Percentiles rank a stretch among this genome's conserved stretches.
These are phyloP conservation scores for Dendrophyllia cribrosa DNA, from an alignment of 64 coral and sea anemone genomes.

Conservation along the genomic window DNA sequence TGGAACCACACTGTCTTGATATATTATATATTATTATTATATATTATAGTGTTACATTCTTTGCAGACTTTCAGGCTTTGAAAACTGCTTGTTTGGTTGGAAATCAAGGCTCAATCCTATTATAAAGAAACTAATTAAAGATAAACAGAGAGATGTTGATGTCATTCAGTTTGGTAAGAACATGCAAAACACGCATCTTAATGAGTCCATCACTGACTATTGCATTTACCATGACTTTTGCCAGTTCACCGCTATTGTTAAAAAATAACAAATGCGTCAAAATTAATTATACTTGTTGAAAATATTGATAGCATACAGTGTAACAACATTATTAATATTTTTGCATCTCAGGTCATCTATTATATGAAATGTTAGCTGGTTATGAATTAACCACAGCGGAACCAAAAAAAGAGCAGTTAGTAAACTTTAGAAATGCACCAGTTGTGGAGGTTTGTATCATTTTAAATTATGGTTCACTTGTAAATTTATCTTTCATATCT, in stretches of 20 bases:
- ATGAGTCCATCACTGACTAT: too few relatives aligned
- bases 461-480: background rate
- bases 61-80: constrained; percentile 67
- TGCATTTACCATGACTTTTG: too few relatives aligned
- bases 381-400: constrained; percentile 61
- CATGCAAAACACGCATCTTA: too few relatives aligned
- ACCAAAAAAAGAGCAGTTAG: constrained; percentile 52
- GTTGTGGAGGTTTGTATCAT: constrained; percentile 43
- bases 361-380: constrained; percentile 71
- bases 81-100: constrained; percentile 59
- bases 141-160: constrained; percentile 26
- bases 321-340: too few relatives aligned
- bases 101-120: constrained; percentile 68
- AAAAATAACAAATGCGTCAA: too few relatives aligned
- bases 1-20: too few relatives aligned
- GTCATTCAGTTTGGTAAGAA: constrained; percentile 70
- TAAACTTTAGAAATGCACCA: constrained; percentile 31
- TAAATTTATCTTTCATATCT: background rate
- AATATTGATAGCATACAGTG: too few relatives aligned
- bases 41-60: background rate
- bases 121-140: constrained; percentile 51
- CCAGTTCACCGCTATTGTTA: too few relatives aligned
- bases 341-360: constrained; percentile 44
- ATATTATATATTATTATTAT: too few relatives aligned
- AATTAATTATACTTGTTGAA: too few relatives aligned